Base-by-base conservation (phyloP, 1,140 invertebrate genomes). In the Littorina saxatilis region DNA sequence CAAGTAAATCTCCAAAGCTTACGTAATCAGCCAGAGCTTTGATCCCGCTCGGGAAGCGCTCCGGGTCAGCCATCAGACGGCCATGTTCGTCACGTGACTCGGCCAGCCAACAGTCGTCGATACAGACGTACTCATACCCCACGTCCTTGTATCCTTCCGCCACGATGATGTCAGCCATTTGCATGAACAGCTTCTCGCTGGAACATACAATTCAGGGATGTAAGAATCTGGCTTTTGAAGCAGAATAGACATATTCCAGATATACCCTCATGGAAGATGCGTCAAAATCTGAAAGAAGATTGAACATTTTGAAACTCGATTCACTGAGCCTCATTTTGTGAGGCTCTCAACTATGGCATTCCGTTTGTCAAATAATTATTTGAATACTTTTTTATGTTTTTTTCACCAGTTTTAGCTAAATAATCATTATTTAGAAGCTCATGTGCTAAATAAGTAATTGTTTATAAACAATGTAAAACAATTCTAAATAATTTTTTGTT, bases 61-160 rank as follows among this genome's bases (percentile, higher is more conserved):
- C 94, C 58, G 95, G 94, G 92, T 99, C 98, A 13, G 98, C 94
- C 80, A 97, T 95, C 29, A 99, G 94, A 27, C 37, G 35, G 27
- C 97, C 96, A 85, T 94, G 91, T 13, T 93, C 90, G 88, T 96
- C 95, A 66, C 98, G 93, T 78, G 96, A 94, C 85, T 96, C 95
- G 83, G 96, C 96, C 79, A 97, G 92, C 98, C 98, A 99, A 92
- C 98, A 99, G 92, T 99, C 98, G 84, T 99, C 98, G 75, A 99
- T 95, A 90, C 97, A 98, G 74, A 99, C 95, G 89, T 97, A 98
- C 89, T 98, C 95, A 92, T 99, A 99, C 29, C 98, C 98, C 7
- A 94, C 95, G 39, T 95, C 95, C 32, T 95, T 96, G 90, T 98
- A 99, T 5, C 98, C 98, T 90, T 98, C 97, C 15, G 94, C 93